Percentiles rank a stretch among this genome's conserved stretches.
These are phyloP conservation scores for Aspidoscelis tigris DNA, from an alignment of 2,113 vertebrate genomes.

Conservation along the genomic window DNA sequence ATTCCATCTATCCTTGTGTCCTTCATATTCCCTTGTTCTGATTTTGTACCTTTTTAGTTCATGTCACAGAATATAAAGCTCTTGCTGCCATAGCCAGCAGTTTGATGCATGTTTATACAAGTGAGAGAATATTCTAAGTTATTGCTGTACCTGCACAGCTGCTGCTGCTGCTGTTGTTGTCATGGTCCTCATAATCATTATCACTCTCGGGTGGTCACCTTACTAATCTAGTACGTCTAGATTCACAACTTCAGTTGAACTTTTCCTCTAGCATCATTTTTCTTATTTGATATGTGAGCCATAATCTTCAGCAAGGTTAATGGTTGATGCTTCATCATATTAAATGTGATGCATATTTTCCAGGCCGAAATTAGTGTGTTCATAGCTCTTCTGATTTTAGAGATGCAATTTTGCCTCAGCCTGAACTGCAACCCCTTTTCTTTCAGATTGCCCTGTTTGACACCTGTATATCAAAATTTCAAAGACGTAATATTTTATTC, in stretches of 20 bases:
- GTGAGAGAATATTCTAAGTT: too few species aligned
- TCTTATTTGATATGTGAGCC: neutral
- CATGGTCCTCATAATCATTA: neutral
- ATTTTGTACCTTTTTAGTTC: neutral
- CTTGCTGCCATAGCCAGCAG: slow-evolving; percentile 15
- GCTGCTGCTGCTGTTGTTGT: too few species aligned
- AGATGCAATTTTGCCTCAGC: neutral
- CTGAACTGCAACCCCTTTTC: neutral
- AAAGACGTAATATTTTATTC: neutral
- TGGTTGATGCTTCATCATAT: slow-evolving; percentile 9
- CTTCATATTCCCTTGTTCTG: slow-evolving; percentile 12
- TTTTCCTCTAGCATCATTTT: neutral
- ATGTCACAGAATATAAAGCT: neutral
- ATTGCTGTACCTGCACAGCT: too few species aligned
- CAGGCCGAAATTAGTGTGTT: slow-evolving; percentile 3
- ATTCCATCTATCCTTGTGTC: neutral
- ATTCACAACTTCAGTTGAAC: slow-evolving; percentile 12
- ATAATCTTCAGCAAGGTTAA: slow-evolving; percentile 20
- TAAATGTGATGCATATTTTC: neutral
- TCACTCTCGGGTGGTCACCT: slow-evolving; percentile 23
- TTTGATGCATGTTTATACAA: neutral
- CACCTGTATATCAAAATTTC: neutral
- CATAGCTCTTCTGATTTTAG: neutral
- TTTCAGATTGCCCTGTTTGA: slow-evolving; percentile 5
- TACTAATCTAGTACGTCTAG: slow-evolving; percentile 18